A percentile compares a stretch with the other conserved stretches of the same genome.
Conservation (phyloP, 2,797 vertebrate species). For the Tamandua tetradactyla region DNA sequence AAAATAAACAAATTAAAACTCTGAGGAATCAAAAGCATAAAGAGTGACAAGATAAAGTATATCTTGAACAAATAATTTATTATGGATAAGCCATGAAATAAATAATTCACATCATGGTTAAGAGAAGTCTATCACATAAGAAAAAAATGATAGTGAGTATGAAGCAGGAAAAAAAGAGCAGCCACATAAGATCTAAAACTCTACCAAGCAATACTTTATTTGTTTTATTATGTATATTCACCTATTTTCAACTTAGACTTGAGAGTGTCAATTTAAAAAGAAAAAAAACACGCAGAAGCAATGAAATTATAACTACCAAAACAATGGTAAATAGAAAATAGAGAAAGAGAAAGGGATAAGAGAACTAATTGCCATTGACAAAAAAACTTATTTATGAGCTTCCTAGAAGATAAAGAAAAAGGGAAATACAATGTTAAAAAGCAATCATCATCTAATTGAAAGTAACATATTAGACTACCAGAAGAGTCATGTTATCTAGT, state of each 20-base stretch:
- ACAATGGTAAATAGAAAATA: neutral
- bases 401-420: neutral
- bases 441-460: constrained; percentile 13
- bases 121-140: constrained; percentile 55
- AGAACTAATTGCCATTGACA: constrained; percentile 7
- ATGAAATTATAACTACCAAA: constrained; percentile 38
- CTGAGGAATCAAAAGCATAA: constrained; percentile 68
- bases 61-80: constrained; percentile 73
- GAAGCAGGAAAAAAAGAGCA: neutral
- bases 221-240: constrained; percentile 55
- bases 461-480: neutral
- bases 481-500: neutral
- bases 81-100: constrained; percentile 68
- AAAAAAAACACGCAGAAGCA: neutral
- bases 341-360: neutral
- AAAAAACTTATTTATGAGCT: neutral
- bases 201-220: constrained; percentile 34
- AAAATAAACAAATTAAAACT: constrained; percentile 68
- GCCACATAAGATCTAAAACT: constrained; percentile 1
- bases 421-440: neutral
- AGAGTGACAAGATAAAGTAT: constrained; percentile 65
- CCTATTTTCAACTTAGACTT: constrained; percentile 44
- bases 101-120: constrained; percentile 70
- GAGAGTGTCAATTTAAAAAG: constrained; percentile 58
- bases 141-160: constrained; percentile 25